Evolutionary conservation across 1,140 invertebrate genomes (phyloP).

Genomic region (Zaprionus vittiger): DNA sequence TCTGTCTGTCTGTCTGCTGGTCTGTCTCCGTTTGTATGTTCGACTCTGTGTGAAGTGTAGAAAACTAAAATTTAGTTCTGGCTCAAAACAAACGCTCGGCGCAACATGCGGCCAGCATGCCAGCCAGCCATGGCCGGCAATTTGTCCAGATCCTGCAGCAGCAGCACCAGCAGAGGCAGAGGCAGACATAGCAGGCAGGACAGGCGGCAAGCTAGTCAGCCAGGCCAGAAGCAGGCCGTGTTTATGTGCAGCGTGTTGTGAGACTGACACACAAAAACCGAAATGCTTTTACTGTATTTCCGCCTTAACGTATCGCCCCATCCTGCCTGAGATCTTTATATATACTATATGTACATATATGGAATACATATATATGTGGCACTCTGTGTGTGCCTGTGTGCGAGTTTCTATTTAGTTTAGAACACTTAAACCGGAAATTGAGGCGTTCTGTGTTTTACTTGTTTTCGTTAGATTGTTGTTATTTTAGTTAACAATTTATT

Average conservation of each 20-base stretch:
- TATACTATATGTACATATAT: slow-evolving; percentile 1
- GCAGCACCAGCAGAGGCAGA: slow-evolving; percentile 11
- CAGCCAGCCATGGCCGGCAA: slow-evolving; percentile 60
- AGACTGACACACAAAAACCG: slow-evolving; percentile 64
- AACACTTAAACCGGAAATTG: slow-evolving; percentile 83
- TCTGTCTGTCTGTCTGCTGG: slow-evolving; percentile 15
- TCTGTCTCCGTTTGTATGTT: slow-evolving; percentile 18
- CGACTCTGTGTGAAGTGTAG: slow-evolving; percentile 64
- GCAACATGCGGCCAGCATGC: slow-evolving; percentile 63
- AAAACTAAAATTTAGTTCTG: slow-evolving; percentile 79
- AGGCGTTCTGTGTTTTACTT: slow-evolving; percentile 82
- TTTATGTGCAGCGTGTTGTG: slow-evolving; percentile 60
- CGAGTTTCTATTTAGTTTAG: slow-evolving; percentile 75
- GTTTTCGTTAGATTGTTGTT: slow-evolving; percentile 81
- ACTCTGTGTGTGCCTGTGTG: slow-evolving; percentile 33
- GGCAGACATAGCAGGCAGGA: not conserved
- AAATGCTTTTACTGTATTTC: slow-evolving; percentile 81
- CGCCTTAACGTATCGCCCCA: slow-evolving; percentile 66
- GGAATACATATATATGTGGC: slow-evolving; percentile 12
- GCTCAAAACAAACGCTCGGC: slow-evolving; percentile 59
- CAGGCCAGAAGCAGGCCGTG: slow-evolving; percentile 46
- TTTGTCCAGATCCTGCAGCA: slow-evolving; percentile 66
- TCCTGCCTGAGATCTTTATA: slow-evolving; percentile 23
- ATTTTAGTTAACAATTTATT: slow-evolving; percentile 83
- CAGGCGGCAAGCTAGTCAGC: not conserved